Evolutionary conservation across 2,888 invertebrate genomes (phyloP).

Genomic region (Siphlonurus alternatus): DNA sequence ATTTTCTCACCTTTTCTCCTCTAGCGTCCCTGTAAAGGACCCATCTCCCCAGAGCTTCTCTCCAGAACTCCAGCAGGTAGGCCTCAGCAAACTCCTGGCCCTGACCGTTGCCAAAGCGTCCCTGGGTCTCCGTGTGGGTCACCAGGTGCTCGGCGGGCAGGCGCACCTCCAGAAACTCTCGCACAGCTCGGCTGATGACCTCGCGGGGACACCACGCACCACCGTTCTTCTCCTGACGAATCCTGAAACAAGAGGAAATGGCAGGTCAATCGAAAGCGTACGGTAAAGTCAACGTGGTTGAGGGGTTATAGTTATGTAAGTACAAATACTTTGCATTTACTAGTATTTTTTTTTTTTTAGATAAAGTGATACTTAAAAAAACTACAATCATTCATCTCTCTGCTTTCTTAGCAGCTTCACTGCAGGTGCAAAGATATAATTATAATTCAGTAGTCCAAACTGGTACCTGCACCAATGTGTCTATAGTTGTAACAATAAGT

Average conservation of each 20-base stretch:
- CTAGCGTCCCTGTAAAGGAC: conserved; percentile 60
- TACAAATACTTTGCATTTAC: not conserved
- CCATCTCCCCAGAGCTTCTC: conserved; percentile 50
- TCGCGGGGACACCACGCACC: conserved; percentile 89
- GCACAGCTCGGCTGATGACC: conserved; percentile 52
- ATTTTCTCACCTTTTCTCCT: conserved; percentile 48
- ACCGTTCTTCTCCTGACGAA: conserved; percentile 68
- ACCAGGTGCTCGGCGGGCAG: conserved; percentile 57
- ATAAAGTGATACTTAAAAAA: no score
- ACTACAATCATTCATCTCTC: no score
- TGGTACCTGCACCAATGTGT: no score
- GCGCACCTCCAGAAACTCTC: conserved; percentile 72
- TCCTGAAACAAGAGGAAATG: conserved; percentile 34
- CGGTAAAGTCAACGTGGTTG: not conserved
- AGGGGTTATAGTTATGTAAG: not conserved
- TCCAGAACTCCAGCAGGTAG: conserved; percentile 69
- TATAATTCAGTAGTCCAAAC: no score
- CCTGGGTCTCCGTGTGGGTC: conserved; percentile 75
- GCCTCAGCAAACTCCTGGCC: conserved; percentile 77
- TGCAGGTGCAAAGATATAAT: no score
- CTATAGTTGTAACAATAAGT: no score
- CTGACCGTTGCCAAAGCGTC: conserved; percentile 78
- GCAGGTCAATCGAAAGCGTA: not conserved
- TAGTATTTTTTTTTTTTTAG: not conserved
- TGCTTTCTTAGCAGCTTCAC: no score